Percentiles rank a stretch among this genome's conserved stretches.
These are phyloP conservation scores for Pachymerium ferrugineum DNA, from an alignment of 2,888 invertebrate genomes.

Conservation along the genomic window DNA sequence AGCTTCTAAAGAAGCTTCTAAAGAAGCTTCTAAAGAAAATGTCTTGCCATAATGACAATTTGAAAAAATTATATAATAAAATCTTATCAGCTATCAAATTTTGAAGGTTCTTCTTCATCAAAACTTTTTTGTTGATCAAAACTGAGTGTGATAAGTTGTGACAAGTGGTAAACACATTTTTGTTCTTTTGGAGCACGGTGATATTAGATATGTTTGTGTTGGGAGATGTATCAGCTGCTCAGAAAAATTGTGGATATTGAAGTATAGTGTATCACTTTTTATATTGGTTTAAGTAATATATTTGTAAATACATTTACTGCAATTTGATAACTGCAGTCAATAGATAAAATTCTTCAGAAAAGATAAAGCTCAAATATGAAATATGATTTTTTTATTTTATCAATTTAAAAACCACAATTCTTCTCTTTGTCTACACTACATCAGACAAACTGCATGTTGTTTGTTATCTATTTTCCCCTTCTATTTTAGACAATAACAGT, in stretches of 20 bases:
- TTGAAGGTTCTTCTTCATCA: background rate
- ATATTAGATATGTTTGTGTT: slow-evolving; percentile 2
- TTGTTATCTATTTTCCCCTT: too few species aligned
- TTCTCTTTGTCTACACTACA: too few species aligned
- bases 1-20: too few species aligned
- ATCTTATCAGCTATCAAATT: background rate
- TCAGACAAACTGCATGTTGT: too few species aligned
- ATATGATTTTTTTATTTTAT: too few species aligned
- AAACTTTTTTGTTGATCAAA: background rate
- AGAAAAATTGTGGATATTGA: background rate
- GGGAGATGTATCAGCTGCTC: background rate
- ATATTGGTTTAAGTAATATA: background rate
- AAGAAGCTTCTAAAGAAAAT: too few species aligned
- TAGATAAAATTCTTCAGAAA: background rate
- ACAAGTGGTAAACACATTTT: slow-evolving; percentile 17
- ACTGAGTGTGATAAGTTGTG: background rate
- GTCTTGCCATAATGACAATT: too few species aligned
- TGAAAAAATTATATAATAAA: background rate
- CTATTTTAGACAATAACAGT: too few species aligned
- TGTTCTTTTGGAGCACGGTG: background rate
- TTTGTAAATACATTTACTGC: background rate
- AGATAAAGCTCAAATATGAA: too few species aligned
- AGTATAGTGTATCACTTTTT: background rate
- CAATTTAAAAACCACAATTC: too few species aligned
- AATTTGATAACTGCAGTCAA: background rate